A percentile compares a stretch with the other conserved stretches of the same genome.
Conservation (phyloP, 2,113 vertebrate species). For the Peromyscus californicus region DNA sequence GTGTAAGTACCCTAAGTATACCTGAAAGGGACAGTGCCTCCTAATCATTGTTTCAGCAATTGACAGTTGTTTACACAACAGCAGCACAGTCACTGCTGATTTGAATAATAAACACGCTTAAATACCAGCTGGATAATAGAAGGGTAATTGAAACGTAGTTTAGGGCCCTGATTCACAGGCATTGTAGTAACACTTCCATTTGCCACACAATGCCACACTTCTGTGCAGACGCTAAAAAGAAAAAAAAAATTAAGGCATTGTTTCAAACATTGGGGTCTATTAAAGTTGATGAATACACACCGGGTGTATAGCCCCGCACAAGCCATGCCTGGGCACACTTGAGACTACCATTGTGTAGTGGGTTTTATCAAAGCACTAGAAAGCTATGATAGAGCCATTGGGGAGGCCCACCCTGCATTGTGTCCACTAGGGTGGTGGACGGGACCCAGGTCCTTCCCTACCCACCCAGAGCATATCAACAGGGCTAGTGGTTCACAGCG, state of each 20-base stretch:
- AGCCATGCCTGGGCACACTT: constrained; percentile 64
- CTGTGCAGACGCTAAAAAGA: constrained; percentile 83
- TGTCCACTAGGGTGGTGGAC: background rate
- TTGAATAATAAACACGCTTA: constrained; percentile 94
- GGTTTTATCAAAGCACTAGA: constrained; percentile 58
- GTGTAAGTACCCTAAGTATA: constrained; percentile 92
- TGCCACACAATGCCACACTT: constrained; percentile 89
- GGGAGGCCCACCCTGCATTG: background rate
- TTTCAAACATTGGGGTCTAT: constrained; percentile 86
- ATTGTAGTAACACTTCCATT: constrained; percentile 89
- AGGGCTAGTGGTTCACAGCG: background rate
- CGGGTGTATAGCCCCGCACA: constrained; percentile 63
- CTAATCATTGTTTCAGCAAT: constrained; percentile 93
- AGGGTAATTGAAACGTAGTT: constrained; percentile 93
- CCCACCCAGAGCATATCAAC: background rate
- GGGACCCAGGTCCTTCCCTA: background rate
- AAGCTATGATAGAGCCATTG: background rate
- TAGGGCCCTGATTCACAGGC: constrained; percentile 93
- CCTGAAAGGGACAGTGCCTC: constrained; percentile 92
- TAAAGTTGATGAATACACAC: constrained; percentile 87
- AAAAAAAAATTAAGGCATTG: constrained; percentile 85
- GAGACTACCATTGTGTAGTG: constrained; percentile 61
- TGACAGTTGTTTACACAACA: constrained; percentile 95
- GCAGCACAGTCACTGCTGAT: constrained; percentile 91
- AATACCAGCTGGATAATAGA: constrained; percentile 94